Conservation (phyloP, 2,797 vertebrate genomes). For the Perodicticus potto region DNA sequence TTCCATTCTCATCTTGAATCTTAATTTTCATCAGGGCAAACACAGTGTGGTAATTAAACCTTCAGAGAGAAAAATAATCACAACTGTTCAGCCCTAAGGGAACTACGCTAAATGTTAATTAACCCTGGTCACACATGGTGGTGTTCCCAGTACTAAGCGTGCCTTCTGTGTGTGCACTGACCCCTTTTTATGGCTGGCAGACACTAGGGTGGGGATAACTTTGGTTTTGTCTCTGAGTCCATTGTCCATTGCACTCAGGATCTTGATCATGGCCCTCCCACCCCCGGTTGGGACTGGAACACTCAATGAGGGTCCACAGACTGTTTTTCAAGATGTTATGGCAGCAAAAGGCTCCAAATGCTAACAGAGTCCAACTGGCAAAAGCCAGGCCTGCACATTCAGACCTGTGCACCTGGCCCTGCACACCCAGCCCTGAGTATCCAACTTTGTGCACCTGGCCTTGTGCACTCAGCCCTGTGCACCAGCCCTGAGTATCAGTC, state of each 20-base stretch:
- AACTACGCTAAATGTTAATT: not conserved
- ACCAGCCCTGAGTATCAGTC: not conserved
- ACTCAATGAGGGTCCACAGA: not conserved
- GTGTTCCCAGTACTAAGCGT: not conserved
- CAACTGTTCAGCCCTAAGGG: not conserved
- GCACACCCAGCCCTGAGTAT: too few relatives aligned
- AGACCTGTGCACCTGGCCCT: too few relatives aligned
- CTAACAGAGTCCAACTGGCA: conserved; percentile 1
- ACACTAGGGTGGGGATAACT: not conserved
- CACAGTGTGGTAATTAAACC: not conserved
- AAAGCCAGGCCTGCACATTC: not conserved
- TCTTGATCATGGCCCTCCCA: not conserved
- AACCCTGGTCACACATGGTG: not conserved
- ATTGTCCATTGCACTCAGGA: not conserved
- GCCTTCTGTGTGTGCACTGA: not conserved
- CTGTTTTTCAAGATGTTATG: not conserved
- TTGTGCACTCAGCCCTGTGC: too few relatives aligned
- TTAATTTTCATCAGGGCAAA: not conserved
- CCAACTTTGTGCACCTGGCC: too few relatives aligned
- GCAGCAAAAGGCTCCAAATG: not conserved
- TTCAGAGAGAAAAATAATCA: not conserved
- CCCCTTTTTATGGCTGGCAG: not conserved
- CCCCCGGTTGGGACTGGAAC: rapidly evolving
- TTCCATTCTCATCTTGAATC: not conserved
- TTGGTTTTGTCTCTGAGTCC: not conserved